Conservation (phyloP, 2,888 invertebrate species). For the Dione vanillae region DNA sequence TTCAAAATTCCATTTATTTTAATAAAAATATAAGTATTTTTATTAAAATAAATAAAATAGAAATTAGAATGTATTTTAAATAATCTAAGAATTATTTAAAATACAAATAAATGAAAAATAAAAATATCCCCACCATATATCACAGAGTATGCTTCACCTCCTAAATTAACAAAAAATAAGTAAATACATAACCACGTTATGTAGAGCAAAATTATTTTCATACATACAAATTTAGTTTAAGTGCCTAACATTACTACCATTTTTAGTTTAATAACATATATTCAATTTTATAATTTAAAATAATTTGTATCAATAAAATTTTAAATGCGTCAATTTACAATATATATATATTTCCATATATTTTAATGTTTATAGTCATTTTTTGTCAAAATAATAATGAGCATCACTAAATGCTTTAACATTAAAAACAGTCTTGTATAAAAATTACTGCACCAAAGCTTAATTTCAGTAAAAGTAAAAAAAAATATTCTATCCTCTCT, state of each 20-base stretch:
- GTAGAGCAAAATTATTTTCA: background rate
- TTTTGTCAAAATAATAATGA: background rate
- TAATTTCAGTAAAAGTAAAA: background rate
- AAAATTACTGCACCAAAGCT: background rate
- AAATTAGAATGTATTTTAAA: too few species aligned
- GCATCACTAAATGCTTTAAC: background rate
- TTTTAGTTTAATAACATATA: too few species aligned
- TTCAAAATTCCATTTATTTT: background rate
- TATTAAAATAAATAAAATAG: background rate
- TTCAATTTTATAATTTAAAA: too few species aligned
- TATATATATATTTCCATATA: too few species aligned
- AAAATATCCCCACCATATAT: slow-evolving; percentile 38
- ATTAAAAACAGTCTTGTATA: background rate
- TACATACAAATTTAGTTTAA: background rate
- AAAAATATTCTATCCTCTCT: too few species aligned
- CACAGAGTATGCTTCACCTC: slow-evolving; percentile 49
- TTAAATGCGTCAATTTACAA: too few species aligned
- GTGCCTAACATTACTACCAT: too few species aligned
- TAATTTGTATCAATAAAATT: too few species aligned
- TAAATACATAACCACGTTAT: slow-evolving; percentile 9
- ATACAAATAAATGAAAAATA: background rate
- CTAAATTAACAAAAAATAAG: slow-evolving; percentile 2
- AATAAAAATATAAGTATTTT: background rate
- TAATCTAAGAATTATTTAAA: too few species aligned
- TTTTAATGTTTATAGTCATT: too few species aligned